A percentile compares a stretch with the other conserved stretches of the same genome.
Evolutionary conservation across 2,113 vertebrate species (phyloP).

Genomic region (Lipophrys pholis): DNA sequence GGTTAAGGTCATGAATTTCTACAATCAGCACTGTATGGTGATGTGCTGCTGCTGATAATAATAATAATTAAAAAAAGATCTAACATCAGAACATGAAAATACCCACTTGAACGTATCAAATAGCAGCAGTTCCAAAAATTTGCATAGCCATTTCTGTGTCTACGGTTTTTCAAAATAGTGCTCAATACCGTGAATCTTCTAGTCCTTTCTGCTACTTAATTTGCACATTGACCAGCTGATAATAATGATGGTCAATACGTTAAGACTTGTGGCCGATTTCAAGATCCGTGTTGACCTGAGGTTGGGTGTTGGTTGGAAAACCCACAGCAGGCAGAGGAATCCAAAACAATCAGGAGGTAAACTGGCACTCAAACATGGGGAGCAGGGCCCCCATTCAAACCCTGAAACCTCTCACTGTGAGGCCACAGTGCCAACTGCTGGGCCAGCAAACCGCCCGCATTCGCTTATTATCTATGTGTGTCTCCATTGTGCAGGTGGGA

Average conservation of each 20-base stretch:
- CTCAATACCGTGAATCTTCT: background rate
- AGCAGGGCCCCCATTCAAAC: conserved; percentile 27
- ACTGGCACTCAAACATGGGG: conserved; percentile 22
- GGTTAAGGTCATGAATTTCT: too few relatives aligned
- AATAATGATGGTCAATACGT: conserved; percentile 1
- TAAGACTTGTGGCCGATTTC: conserved; percentile 15
- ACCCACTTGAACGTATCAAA: background rate
- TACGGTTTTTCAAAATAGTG: background rate
- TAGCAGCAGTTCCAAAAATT: background rate
- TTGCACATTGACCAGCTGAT: conserved; percentile 1
- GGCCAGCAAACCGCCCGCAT: conserved; percentile 18
- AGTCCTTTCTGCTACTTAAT: background rate
- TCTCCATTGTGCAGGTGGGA: conserved; percentile 2
- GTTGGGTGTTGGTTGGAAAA: conserved; percentile 22
- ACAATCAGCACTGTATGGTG: too few relatives aligned
- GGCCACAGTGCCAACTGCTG: conserved; percentile 32
- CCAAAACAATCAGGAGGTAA: conserved; percentile 38
- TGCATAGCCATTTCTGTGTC: background rate
- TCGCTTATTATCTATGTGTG: conserved; percentile 16
- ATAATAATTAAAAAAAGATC: background rate
- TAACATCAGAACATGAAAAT: conserved; percentile 4
- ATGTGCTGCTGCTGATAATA: too few relatives aligned
- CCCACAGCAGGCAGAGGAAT: conserved; percentile 22
- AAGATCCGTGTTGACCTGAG: conserved; percentile 20
- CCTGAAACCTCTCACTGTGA: conserved; percentile 32